phyloP scores from a whole-genome alignment of 2,888 invertebrate genomes.

The Pogonocherus hispidulus region DNA sequence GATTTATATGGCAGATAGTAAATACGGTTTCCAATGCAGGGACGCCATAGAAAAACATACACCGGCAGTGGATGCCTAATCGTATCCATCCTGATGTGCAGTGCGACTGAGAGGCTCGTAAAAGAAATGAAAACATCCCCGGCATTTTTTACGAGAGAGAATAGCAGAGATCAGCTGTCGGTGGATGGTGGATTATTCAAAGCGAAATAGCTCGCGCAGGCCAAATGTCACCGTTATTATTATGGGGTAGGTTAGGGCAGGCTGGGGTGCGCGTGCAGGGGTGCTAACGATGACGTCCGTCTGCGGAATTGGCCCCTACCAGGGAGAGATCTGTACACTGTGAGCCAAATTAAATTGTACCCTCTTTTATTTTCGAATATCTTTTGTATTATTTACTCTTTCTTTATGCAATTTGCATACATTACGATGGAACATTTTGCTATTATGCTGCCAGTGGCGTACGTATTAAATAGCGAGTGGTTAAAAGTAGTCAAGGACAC shows the following conservation, averaged over 20 bases:
- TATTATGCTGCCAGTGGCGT: too few species aligned
- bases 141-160: slow-evolving; percentile 23
- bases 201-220: slow-evolving; percentile 55
- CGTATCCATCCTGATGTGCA: slow-evolving; percentile 20
- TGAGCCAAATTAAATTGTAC: too few species aligned
- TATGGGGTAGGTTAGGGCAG: slow-evolving; percentile 53
- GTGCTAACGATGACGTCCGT: slow-evolving; percentile 40
- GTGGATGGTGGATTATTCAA: slow-evolving; percentile 52
- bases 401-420: too few species aligned
- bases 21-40: too few species aligned
- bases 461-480: too few species aligned
- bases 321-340: background rate
- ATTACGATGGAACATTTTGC: too few species aligned
- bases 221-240: slow-evolving; percentile 58
- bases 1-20: too few species aligned
- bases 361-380: too few species aligned
- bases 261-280: slow-evolving; percentile 38
- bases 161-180: slow-evolving; percentile 45
- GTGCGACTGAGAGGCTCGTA: slow-evolving; percentile 9
- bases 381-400: too few species aligned
- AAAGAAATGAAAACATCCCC: slow-evolving; percentile 44
- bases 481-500: too few species aligned
- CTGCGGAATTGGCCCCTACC: slow-evolving; percentile 32
- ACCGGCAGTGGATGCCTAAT: slow-evolving; percentile 6
- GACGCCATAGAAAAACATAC: slow-evolving; percentile 1